Percentiles rank a stretch among this genome's conserved stretches.
Evolutionary conservation across 2,888 invertebrate species (phyloP).

Genomic region (Sturmia bella): DNA sequence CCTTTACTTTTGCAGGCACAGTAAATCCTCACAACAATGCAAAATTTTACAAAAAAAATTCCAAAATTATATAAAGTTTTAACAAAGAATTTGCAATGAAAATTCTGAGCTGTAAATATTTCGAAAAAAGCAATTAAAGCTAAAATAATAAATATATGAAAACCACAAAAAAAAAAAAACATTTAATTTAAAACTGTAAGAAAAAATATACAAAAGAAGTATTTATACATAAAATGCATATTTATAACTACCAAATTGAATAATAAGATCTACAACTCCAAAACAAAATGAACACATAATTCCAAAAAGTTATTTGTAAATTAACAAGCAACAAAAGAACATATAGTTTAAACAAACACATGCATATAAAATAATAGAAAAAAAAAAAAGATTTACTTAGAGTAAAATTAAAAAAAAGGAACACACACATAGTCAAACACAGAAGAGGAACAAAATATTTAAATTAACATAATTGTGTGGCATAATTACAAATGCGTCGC

Average conservation of each 20-base stretch:
- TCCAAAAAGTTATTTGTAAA: slow-evolving; percentile 62
- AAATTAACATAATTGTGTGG: slow-evolving; percentile 62
- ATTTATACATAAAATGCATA: slow-evolving; percentile 66
- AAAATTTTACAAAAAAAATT: slow-evolving; percentile 71
- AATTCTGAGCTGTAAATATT: slow-evolving; percentile 74
- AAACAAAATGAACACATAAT: slow-evolving; percentile 63
- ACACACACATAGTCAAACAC: slow-evolving; percentile 37
- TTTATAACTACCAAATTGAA: slow-evolving; percentile 60
- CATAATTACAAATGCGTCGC: slow-evolving; percentile 41
- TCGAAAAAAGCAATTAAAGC: slow-evolving; percentile 52
- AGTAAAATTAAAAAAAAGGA: slow-evolving; percentile 35
- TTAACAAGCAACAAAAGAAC: slow-evolving; percentile 52
- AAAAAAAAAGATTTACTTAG: slow-evolving; percentile 1
- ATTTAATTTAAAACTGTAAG: slow-evolving; percentile 28
- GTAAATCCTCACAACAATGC: slow-evolving; percentile 78
- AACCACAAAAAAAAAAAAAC: slow-evolving; percentile 40
- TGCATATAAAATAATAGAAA: not conserved
- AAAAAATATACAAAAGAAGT: slow-evolving; percentile 39
- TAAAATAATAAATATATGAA: slow-evolving; percentile 60
- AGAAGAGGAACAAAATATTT: slow-evolving; percentile 69
- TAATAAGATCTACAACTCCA: slow-evolving; percentile 63
- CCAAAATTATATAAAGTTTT: slow-evolving; percentile 70
- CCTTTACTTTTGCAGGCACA: slow-evolving; percentile 83
- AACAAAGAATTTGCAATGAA: slow-evolving; percentile 71
- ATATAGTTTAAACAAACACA: not conserved